Base-by-base conservation (phyloP, 1,140 invertebrate genomes). In the Zaprionus ghesquierei region DNA sequence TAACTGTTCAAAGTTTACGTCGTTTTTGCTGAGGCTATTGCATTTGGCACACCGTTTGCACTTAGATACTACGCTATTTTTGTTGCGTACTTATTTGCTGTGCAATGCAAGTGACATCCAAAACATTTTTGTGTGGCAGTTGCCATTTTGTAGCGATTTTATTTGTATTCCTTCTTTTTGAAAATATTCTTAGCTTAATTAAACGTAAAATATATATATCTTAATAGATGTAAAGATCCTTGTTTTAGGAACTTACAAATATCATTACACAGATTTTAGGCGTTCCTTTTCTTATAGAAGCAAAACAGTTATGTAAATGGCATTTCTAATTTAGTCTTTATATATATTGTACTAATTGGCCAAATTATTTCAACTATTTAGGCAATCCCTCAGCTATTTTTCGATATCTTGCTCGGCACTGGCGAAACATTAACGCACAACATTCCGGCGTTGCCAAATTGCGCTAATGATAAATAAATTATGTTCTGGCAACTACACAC, bases 401-500 rank as follows among this genome's bases (percentile, higher is more conserved):
- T 61, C 54, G 46, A 53, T 65, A 51, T 69, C 65, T 69, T 74
- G 13, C 23, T 5, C 20, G n/a, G 31, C 38, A 46, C 44, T 8
- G 12, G 38, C 49, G 22, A 35, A 50, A 27, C 27, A 53, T 25
- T 53, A 20, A 55, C 31, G 44, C 46, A 55, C 35, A 71, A 53
- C 64, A 85, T 85, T 80, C 73, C 75, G 41, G 51, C 69, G 60
- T 68, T 76, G 75, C 79, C 84, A 81, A 86, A 86, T 86, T 86
- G 69, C 86, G 84, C 82, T 89, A 86, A 86, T 87, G 82, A 86
- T 89, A 86, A 86, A 86, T 89, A 86, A 86, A 86, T 86, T 82
- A 86, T 86, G 75, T 79, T 75, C 78, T 85, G 75, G 82, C 82
- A 76, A 64, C 79, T 73, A 65, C 79, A 79, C 74, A 79, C 77